Evolutionary conservation across 2,888 invertebrate genomes (phyloP).

Genomic region (Parnassius glacialis): DNA sequence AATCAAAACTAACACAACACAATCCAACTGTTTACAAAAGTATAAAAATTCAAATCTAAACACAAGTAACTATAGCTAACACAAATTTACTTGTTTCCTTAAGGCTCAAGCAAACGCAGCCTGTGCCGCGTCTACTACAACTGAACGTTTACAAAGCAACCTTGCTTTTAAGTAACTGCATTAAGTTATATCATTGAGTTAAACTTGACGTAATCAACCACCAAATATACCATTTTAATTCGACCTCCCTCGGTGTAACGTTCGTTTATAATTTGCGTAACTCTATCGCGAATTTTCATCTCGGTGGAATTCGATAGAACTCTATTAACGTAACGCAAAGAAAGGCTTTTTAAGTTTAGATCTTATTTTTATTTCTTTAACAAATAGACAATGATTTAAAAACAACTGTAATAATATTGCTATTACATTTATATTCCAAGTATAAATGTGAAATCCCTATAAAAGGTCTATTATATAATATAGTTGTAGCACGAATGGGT

Average conservation of each 20-base stretch:
- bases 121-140: constrained; percentile 50
- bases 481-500: too few relatives aligned
- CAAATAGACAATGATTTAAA: constrained; percentile 3
- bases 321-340: background rate
- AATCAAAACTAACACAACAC: constrained; percentile 48
- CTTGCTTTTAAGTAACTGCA: constrained; percentile 52
- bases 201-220: constrained; percentile 31
- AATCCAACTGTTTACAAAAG: constrained; percentile 26
- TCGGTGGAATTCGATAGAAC: background rate
- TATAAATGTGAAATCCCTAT: too few relatives aligned
- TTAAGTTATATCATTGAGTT: constrained; percentile 34
- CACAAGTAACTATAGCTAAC: constrained; percentile 53
- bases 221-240: constrained; percentile 24
- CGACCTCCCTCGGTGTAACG: constrained; percentile 25
- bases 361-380: constrained; percentile 8
- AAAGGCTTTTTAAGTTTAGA: background rate
- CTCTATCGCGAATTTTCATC: background rate
- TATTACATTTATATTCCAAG: too few relatives aligned
- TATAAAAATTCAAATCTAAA: background rate
- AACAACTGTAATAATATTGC: too few relatives aligned
- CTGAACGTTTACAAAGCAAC: constrained; percentile 43
- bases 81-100: constrained; percentile 55
- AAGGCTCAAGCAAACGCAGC: constrained; percentile 50
- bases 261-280: constrained; percentile 1
- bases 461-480: too few relatives aligned